These are phyloP conservation scores for Lineus longissimus DNA, from an alignment of 1,140 invertebrate genomes.

Conservation along the genomic window DNA sequence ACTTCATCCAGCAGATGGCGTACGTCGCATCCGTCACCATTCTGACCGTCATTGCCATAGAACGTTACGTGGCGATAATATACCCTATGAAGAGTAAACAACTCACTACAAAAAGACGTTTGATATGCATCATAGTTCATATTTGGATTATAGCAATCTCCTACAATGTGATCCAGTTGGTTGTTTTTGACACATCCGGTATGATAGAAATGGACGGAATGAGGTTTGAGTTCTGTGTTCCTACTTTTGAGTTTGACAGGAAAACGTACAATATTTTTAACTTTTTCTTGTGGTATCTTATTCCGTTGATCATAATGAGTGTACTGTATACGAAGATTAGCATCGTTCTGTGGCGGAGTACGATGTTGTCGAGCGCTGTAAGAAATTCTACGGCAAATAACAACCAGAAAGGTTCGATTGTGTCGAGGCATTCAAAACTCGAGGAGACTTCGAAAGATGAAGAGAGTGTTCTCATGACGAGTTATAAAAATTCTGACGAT, in stretches of 20 bases:
- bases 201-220: not conserved
- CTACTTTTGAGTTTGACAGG: not conserved
- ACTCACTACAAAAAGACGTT: conserved; percentile 25
- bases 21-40: conserved; percentile 43
- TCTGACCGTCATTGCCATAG: conserved; percentile 63
- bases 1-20: conserved; percentile 42
- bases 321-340: conserved; percentile 77
- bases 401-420: not conserved
- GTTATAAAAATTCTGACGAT: too few relatives aligned
- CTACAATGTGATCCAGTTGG: conserved; percentile 35
- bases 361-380: not conserved
- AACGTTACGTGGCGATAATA: conserved; percentile 73
- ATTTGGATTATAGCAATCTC: conserved; percentile 35
- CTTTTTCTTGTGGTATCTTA: conserved; percentile 63
- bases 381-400: not conserved
- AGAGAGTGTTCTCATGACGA: too few relatives aligned
- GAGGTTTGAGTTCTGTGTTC: too few relatives aligned
- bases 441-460: too few relatives aligned
- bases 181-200: conserved; percentile 29
- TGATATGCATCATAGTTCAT: conserved; percentile 22
- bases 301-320: conserved; percentile 76
- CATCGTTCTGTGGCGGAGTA: conserved; percentile 55
- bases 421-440: too few relatives aligned
- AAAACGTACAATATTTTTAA: conserved; percentile 25
- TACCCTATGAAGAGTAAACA: conserved; percentile 62